Base-by-base conservation (phyloP, 2,797 vertebrate species). In the Crax fasciolata region DNA sequence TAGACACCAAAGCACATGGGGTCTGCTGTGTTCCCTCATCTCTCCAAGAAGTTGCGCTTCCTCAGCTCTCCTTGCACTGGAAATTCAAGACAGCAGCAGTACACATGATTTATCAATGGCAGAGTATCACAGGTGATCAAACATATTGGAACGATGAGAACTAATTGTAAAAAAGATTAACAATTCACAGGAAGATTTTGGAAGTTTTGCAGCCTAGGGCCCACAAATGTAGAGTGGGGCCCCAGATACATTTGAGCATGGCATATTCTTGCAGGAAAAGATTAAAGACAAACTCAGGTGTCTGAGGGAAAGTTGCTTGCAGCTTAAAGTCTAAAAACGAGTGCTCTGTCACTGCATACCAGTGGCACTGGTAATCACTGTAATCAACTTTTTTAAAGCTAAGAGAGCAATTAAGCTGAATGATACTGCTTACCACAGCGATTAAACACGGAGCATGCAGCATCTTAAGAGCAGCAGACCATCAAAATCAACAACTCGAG, bases 361-460 rank as follows among this genome's bases (percentile, higher is more conserved):
- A 20, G 41, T 43, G 25, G 30, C 19, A 30, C 27, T 21, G 20
- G 27, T 30, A 63, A 43, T 63, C 39, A 43, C 92, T 77, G 49
- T 74, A 76, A 94, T 87, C 52, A 80, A 4, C 73, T 84, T 73
- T 88, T 95, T 91, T 73, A 81, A 94, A 92, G 70, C 66, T 75
- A 79, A 83, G 49, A 90, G 25, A 87, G 67, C 81, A 83, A 77
- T 83, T 79, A 65, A 93, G 75, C 57, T 87, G 83, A 77, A 74
- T 63, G 78, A 87, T 59, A 87, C 52, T 90, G 89, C 81, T 93
- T 87, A 89, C 39, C 30, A 84, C 51, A 82, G 74, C 70, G 84
- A 89, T 72, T 91, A 95, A 95, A 93, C 81, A 88, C 81, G 90
- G 67, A 90, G 12, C 38, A 67, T 49, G 63, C 35, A 44, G 79